phyloP scores from a whole-genome alignment of 2,797 vertebrate genomes.

The Lophius americanus region DNA sequence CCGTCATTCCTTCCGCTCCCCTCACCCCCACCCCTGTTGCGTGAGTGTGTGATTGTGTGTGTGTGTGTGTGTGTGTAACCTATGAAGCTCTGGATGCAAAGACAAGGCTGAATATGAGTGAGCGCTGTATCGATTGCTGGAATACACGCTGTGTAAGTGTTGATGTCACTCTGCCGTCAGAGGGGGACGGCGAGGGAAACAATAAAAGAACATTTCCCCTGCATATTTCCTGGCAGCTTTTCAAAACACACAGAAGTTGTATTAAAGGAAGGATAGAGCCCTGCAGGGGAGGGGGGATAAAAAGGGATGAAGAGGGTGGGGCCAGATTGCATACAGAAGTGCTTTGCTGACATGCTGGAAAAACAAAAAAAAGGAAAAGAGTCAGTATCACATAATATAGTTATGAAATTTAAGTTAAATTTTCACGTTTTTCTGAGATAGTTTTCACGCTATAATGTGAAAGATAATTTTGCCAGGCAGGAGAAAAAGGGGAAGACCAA shows the following conservation, averaged over 20 bases:
- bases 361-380: too few relatives aligned
- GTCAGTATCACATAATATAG: too few relatives aligned
- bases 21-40: conserved; percentile 29
- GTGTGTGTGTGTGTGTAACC: conserved; percentile 6
- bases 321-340: too few relatives aligned
- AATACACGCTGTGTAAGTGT: conserved; percentile 50
- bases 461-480: too few relatives aligned
- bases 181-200: conserved; percentile 51
- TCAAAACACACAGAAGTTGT: conserved; percentile 71
- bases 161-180: conserved; percentile 62
- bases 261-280: conserved; percentile 60
- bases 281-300: conserved; percentile 49
- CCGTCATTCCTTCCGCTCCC: conserved; percentile 53
- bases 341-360: too few relatives aligned
- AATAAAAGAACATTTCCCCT: conserved; percentile 57
- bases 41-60: conserved; percentile 5
- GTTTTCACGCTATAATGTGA: too few relatives aligned
- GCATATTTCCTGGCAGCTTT: conserved; percentile 63
- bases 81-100: conserved; percentile 34
- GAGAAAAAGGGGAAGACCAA: too few relatives aligned
- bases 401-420: too few relatives aligned
- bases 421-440: too few relatives aligned
- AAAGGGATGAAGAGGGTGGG: too few relatives aligned
- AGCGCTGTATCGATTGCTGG: conserved; percentile 62
- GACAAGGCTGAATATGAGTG: conserved; percentile 47